These are phyloP conservation scores for Phalera bucephala DNA, from an alignment of 2,888 invertebrate species.

Conservation along the genomic window DNA sequence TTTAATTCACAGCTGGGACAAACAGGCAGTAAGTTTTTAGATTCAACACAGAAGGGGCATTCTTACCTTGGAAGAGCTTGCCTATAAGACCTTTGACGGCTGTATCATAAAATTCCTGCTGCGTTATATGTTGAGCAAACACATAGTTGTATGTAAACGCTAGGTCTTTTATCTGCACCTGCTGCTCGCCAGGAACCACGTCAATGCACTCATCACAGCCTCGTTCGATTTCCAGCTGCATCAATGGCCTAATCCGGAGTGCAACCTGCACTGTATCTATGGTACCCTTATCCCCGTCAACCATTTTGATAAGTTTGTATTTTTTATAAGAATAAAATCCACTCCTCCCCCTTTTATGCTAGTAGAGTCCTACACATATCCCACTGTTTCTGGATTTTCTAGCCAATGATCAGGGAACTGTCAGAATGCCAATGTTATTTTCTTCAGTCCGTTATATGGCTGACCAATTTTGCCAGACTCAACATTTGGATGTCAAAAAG, in stretches of 20 bases:
- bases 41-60: too few relatives aligned
- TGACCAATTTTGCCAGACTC: constrained; percentile 15
- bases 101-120: constrained; percentile 88
- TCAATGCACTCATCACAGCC: constrained; percentile 90
- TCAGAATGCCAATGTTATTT: constrained; percentile 32
- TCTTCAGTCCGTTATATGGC: constrained; percentile 25
- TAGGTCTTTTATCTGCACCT: constrained; percentile 88
- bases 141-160: constrained; percentile 94
- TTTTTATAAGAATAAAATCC: constrained; percentile 14
- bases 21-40: too few relatives aligned
- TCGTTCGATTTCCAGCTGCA: constrained; percentile 86
- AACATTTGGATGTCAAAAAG: constrained; percentile 17
- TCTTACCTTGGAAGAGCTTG: constrained; percentile 91
- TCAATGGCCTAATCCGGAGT: constrained; percentile 91
- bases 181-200: constrained; percentile 84
- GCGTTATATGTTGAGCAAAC: constrained; percentile 86
- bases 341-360: constrained; percentile 15
- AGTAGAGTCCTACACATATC: constrained; percentile 32
- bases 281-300: constrained; percentile 58
- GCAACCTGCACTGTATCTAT: constrained; percentile 89
- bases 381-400: constrained; percentile 22
- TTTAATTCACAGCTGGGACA: too few relatives aligned
- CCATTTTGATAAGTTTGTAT: constrained; percentile 54
- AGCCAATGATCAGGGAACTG: constrained; percentile 34
- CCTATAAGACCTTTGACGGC: constrained; percentile 88